Percentiles rank a stretch among this genome's conserved stretches.
These are phyloP conservation scores for Andrena bucephala DNA, from an alignment of 2,888 invertebrate species.

Conservation along the genomic window DNA sequence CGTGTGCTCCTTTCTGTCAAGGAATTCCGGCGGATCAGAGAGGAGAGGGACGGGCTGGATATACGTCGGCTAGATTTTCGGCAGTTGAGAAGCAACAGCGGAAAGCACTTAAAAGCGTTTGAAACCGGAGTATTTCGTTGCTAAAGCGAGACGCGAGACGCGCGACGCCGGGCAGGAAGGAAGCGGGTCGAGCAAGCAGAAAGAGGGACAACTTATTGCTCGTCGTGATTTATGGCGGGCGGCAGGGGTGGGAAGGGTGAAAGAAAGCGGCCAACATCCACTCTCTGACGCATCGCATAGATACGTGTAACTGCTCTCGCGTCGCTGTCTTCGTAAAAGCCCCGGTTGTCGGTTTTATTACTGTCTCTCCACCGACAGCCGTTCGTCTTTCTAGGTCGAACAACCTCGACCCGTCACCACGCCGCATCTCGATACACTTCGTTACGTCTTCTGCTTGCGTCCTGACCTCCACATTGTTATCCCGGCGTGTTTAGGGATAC, in stretches of 20 bases:
- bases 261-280: constrained; percentile 43
- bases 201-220: constrained; percentile 37
- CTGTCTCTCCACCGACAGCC: constrained; percentile 30
- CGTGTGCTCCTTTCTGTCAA: constrained; percentile 28
- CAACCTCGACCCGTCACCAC: neutral
- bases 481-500: neutral
- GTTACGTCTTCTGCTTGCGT: constrained; percentile 6
- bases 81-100: constrained; percentile 67
- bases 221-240: constrained; percentile 28
- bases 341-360: constrained; percentile 51
- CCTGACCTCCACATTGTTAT: neutral
- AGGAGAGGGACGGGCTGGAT: neutral
- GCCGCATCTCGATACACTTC: neutral
- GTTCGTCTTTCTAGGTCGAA: constrained; percentile 45
- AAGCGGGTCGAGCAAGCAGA: constrained; percentile 27
- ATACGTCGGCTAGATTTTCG: constrained; percentile 58
- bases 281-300: constrained; percentile 21
- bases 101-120: constrained; percentile 78
- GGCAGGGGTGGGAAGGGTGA: neutral
- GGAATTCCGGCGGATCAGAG: constrained; percentile 40
- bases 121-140: constrained; percentile 59
- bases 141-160: constrained; percentile 59
- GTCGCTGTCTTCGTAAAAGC: constrained; percentile 60
- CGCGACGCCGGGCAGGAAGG: constrained; percentile 29
- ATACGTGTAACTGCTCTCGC: constrained; percentile 50